Evolutionary conservation across 1,140 invertebrate genomes (phyloP), one percentile per base, ranked within the genome.

Genomic region (Trachelipus rathkii): DNA sequence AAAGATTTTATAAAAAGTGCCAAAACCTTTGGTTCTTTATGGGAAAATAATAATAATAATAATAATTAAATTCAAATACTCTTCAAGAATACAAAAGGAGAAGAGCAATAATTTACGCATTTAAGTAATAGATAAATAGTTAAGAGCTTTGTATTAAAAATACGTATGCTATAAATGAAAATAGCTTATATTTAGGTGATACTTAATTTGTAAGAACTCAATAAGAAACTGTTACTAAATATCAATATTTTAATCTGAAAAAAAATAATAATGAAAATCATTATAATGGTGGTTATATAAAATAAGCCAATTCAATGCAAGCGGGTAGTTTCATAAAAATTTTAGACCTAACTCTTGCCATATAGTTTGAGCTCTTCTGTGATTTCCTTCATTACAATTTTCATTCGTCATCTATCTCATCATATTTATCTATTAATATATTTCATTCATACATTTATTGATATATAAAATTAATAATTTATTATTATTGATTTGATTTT

Each of bases 131-230:
- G 50, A 60, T 4, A n/a, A n/a, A n/a, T n/a, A n/a, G n/a, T n/a
- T n/a, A 13, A 60, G 50, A 60, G 50, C 50, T 60, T 60, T 60
- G 19, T 60, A 60, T 60, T 15, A 60, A 60, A 60, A 60, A 60
- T 60, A 60, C 50, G 50, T 60, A 60, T 60, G 8, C 8, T 15
- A 60, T 60, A 60, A 60, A 60, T 60, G 8, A 60, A 60, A 60
- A 60, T 60, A 60, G n/a, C n/a, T 60, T 60, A 60, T 8, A 15
- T 60, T 60, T 60, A 60, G 19, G 50, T 60, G 50, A 60, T 60
- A 60, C 19, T 60, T 60, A 15, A 60, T 60, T 60, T 60, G 50
- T 60, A 60, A 60, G 50, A 4, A 60, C 50, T 60, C 11, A 60
- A 60, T 19, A 60, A 60, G 11, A 60, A 60, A 60, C 11, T 19